Conservation (phyloP, 2,888 invertebrate genomes). For the Andrena praecox region DNA sequence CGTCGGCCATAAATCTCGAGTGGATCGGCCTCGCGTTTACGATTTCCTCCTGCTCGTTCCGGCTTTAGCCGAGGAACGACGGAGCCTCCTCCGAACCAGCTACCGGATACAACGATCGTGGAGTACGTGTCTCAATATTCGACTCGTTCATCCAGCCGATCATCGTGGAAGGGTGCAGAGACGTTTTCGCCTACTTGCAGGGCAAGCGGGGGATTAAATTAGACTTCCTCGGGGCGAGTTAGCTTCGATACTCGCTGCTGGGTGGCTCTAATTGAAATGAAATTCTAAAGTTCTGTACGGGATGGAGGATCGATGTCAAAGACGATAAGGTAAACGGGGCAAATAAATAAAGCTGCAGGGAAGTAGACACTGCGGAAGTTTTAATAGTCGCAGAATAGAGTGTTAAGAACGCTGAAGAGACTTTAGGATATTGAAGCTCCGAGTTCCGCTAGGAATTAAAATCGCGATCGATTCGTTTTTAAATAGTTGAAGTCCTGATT, state of each 20-base stretch:
- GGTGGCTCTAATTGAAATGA: background rate
- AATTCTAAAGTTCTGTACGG: background rate
- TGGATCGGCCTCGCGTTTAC: constrained; percentile 29
- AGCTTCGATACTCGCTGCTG: background rate
- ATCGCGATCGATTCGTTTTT: too few relatives aligned
- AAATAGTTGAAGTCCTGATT: too few relatives aligned
- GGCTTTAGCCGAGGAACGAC: background rate
- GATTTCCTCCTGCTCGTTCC: constrained; percentile 22
- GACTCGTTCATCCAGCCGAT: background rate
- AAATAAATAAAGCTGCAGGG: background rate
- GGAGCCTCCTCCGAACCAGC: constrained; percentile 12
- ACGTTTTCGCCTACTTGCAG: background rate
- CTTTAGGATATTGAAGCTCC: too few relatives aligned
- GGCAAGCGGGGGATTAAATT: background rate
- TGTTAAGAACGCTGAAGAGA: too few relatives aligned
- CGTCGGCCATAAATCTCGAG: constrained; percentile 26
- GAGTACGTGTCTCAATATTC: background rate
- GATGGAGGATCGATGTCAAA: background rate
- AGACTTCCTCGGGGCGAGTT: background rate
- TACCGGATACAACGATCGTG: background rate
- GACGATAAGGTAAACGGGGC: background rate
- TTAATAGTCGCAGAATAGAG: too few relatives aligned
- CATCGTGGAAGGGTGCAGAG: too few relatives aligned
- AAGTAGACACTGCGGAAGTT: too few relatives aligned
- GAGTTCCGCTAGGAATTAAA: too few relatives aligned